A percentile compares a stretch with the other conserved stretches of the same genome.
phyloP scores from a whole-genome alignment of 2,113 vertebrate genomes.

The Tricholaema leucomelas region DNA sequence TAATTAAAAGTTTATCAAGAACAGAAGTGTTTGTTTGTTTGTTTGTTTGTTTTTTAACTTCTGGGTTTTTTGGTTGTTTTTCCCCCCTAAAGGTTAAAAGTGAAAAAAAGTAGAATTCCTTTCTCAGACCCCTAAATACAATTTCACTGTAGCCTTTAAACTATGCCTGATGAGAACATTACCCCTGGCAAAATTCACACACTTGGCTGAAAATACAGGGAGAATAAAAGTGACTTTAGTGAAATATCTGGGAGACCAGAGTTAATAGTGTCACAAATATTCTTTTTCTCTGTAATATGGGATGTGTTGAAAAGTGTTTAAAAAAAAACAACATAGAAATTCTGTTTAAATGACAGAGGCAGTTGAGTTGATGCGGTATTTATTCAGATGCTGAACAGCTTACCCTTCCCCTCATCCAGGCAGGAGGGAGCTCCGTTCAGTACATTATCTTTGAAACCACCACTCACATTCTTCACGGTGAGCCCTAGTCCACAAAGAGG shows the following conservation, averaged over 20 bases:
- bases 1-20: neutral
- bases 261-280: neutral
- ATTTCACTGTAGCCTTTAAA: neutral
- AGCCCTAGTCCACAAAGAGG: neutral
- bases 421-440: neutral
- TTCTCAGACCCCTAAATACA: neutral
- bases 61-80: neutral
- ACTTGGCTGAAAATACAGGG: neutral
- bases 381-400: slow-evolving; percentile 50
- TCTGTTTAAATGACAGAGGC: neutral
- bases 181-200: neutral
- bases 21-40: neutral
- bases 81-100: neutral
- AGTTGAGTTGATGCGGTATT: slow-evolving; percentile 42
- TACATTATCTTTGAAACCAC: slow-evolving; percentile 1
- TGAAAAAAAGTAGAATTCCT: neutral
- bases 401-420: neutral
- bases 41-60: too few relatives aligned
- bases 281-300: neutral
- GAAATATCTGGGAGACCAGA: fast-evolving
- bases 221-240: neutral
- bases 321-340: neutral
- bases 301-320: neutral
- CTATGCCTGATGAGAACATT: neutral
- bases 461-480: neutral